phyloP scores from a whole-genome alignment of 1,140 invertebrate genomes.

The Tetramorium alpestre region DNA sequence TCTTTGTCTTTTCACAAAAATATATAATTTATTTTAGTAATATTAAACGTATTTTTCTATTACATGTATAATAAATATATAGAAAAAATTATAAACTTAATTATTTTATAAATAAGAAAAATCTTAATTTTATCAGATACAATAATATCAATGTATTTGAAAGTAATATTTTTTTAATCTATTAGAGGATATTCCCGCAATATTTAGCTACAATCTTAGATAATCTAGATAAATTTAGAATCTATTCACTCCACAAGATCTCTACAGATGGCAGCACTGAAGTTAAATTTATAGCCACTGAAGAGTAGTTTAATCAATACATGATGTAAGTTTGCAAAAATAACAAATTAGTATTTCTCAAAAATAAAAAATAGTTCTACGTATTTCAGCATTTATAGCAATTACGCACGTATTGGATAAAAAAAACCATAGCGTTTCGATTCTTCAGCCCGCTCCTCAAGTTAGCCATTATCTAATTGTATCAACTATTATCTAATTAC shows the following conservation, averaged over 20 bases:
- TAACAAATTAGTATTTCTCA: not conserved
- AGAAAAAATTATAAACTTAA: not conserved
- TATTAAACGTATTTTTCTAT: not conserved
- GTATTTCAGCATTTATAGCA: not conserved
- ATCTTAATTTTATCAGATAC: not conserved
- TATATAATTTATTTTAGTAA: not conserved
- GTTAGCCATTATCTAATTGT: not conserved
- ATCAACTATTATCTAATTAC: not conserved
- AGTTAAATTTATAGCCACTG: constrained; percentile 43
- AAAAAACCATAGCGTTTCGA: not conserved
- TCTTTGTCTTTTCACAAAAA: not conserved
- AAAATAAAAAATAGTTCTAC: not conserved
- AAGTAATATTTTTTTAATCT: not conserved
- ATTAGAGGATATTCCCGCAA: not conserved
- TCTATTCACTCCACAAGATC: constrained; percentile 42
- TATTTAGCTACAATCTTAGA: constrained; percentile 1
- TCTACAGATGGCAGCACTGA: constrained; percentile 68
- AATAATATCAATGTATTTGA: not conserved
- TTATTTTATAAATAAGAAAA: not conserved
- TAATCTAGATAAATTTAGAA: constrained; percentile 6
- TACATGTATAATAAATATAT: not conserved
- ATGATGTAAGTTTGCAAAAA: constrained; percentile 4
- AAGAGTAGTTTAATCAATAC: constrained; percentile 65
- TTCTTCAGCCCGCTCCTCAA: not conserved
- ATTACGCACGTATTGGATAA: not conserved